Percentiles rank a stretch among this genome's conserved stretches.
These are phyloP conservation scores for Rattus rattus DNA, from an alignment of 2,113 vertebrate genomes.

Conservation along the genomic window DNA sequence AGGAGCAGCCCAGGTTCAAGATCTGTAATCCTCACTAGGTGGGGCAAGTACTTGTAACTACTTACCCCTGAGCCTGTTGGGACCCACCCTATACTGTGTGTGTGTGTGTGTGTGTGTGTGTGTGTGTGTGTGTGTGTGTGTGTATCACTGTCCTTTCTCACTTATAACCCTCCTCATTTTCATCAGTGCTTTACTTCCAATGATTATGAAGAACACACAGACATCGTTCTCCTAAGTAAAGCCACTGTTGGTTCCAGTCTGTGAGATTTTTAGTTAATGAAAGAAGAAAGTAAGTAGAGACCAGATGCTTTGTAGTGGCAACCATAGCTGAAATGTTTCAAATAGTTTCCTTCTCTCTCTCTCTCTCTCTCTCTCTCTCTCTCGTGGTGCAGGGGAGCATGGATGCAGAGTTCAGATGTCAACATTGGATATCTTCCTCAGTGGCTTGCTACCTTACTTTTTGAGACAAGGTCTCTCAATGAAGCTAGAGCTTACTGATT, in stretches of 20 bases:
- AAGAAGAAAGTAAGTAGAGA: not conserved
- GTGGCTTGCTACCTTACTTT: not conserved
- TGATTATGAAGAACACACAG: not conserved
- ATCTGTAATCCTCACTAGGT: not conserved
- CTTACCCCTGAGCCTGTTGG: not conserved
- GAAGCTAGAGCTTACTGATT: not conserved
- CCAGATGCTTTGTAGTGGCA: not conserved
- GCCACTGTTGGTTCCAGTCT: not conserved
- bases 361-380: too few species aligned
- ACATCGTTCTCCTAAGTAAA: slow-evolving; percentile 13
- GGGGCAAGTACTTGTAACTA: not conserved
- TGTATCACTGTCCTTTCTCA: slow-evolving; percentile 13
- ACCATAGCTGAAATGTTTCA: not conserved
- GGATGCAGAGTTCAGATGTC: not conserved
- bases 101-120: too few species aligned
- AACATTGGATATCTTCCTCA: not conserved
- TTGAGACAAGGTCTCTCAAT: not conserved
- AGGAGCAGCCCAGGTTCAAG: not conserved
- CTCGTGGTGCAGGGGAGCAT: not conserved
- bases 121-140: too few species aligned
- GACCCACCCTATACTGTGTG: too few species aligned
- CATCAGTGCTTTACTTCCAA: slow-evolving; percentile 25
- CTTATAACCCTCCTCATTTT: not conserved
- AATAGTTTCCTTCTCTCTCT: not conserved
- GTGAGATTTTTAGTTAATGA: not conserved